Base-by-base conservation (phyloP, 1,140 invertebrate genomes). In the Nixonia krombeini region DNA sequence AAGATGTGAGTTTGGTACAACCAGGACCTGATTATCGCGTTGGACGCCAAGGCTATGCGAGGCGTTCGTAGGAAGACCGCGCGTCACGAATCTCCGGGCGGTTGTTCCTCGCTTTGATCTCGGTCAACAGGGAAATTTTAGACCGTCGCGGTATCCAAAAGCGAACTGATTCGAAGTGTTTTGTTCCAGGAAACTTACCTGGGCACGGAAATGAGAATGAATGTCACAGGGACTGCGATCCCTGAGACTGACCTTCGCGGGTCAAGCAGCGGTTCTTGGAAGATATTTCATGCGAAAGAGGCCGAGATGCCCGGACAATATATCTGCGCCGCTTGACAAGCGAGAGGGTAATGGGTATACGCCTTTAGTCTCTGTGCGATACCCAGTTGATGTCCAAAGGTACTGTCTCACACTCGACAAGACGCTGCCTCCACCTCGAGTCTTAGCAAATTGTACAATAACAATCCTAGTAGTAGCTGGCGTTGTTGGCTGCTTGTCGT, bases 391-490 rank as follows among this genome's bases (percentile, higher is more conserved):
- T 85, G 83, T 85, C 82, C 82, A 84, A 85, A 85, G 82, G 82
- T 84, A 79, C 76, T 80, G 74, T 65, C 75, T 77, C 66, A 73
- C 77, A 80, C 82, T 81, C 76, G 70, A 73, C 62, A 67, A 70
- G 72, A 47, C 47, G 66, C 46, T 44, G 63, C 56, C 47, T 69
- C 66, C 64, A 71, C 68, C 72, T 79, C 76, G 74, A 70, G 79
- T 79, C 81, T 84, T 80, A 77, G 82, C 80, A 85, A 85, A 85
- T 85, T 85, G 82, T 85, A 85, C 82, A 85, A 85, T 85, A 85
- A 85, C 84, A 85, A 85, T 84, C 76, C 73, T 76, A 74, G 81
- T 74, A 73, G 79, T 75, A 72, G 74, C 72, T 80, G 65, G 57
- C 70, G 77, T 73, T 76, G 79, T 72, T 74, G 74, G 63, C 63